Evolutionary conservation across 2,888 invertebrate genomes (phyloP).

Genomic region (Metalampra italica): DNA sequence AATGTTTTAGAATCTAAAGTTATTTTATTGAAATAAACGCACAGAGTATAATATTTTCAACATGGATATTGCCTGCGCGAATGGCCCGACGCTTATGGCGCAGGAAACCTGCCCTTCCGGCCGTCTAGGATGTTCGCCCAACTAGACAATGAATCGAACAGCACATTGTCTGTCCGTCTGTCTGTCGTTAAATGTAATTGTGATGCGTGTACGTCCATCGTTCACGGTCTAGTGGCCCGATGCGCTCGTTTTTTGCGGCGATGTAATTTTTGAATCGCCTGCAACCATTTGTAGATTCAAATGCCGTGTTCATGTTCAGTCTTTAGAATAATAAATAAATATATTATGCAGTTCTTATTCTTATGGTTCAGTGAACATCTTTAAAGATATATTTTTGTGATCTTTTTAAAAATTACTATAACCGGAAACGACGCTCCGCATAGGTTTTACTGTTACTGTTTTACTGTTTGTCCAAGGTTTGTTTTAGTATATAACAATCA

Average conservation of each 20-base stretch:
- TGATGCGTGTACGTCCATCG: slow-evolving; percentile 44
- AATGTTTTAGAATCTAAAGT: no score
- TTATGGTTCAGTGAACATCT: no score
- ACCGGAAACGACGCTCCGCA: no score
- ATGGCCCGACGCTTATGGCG: slow-evolving; percentile 36
- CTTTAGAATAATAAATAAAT: slow-evolving; percentile 1
- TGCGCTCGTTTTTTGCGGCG: slow-evolving; percentile 27
- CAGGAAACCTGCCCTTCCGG: slow-evolving; percentile 74
- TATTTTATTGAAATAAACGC: no score
- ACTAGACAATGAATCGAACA: slow-evolving; percentile 65
- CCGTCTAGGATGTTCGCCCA: slow-evolving; percentile 70
- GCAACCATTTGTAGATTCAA: slow-evolving; percentile 7
- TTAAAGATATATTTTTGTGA: no score
- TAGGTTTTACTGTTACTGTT: no score
- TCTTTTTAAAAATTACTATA: no score
- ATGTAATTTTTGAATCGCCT: slow-evolving; percentile 16
- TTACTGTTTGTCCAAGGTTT: no score
- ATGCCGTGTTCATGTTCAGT: no score
- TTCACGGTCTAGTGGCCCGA: slow-evolving; percentile 56
- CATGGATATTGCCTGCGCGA: slow-evolving; percentile 12
- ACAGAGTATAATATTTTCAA: background rate
- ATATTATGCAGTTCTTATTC: background rate
- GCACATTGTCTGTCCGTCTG: slow-evolving; percentile 50
- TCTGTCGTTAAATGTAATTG: slow-evolving; percentile 43
- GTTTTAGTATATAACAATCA: no score